Evolutionary conservation across 1,140 invertebrate genomes (phyloP), one percentile per base, ranked within the genome.

Genomic region (Cylas formicarius): DNA sequence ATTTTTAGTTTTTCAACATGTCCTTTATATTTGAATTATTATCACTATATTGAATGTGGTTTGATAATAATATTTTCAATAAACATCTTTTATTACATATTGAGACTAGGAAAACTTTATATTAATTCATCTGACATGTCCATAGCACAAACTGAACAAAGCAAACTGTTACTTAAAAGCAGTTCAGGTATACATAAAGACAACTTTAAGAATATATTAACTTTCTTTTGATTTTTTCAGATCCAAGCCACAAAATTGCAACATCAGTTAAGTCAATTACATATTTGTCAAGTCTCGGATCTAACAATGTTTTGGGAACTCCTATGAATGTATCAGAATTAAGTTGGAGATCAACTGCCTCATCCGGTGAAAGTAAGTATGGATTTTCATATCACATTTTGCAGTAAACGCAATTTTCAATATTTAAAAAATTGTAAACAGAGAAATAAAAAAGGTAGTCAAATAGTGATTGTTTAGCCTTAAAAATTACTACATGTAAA

Each of bases 21-120:
- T 32, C 50, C 53, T 10, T 36, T 53, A 21, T 44, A 59, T 27
- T 37, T 42, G n/a, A 43, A 38, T 26, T 62, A 52, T 40, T 53
- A 56, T 13, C 41, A 64, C 35, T 57, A 65, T 31, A 23, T 60
- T 0, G 69, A 74, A 52, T 69, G 63, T 49, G 22, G 46, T 3
- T 18, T 63, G 0, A 48, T 57, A 16, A 14, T 55, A 9, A 29
- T 66, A 20, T 47, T 67, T 2, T 53, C 43, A 3, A 47, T 71
- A 1, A 71, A 71, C 51, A 49, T 63, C 1, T 4, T 67, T 3
- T 70, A 64, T 47, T 67, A 71, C 48, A 50, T 72, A 27, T 52
- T 32, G 18, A 65, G 62, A 42, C 69, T 69, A 52, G 28, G 67
- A 14, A 59, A 56, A 37, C 59, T 63, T 37, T 43, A 60, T 23